Conservation (phyloP, 2,888 invertebrate species). For the Scaptodrosophila latifasciaeformis region DNA sequence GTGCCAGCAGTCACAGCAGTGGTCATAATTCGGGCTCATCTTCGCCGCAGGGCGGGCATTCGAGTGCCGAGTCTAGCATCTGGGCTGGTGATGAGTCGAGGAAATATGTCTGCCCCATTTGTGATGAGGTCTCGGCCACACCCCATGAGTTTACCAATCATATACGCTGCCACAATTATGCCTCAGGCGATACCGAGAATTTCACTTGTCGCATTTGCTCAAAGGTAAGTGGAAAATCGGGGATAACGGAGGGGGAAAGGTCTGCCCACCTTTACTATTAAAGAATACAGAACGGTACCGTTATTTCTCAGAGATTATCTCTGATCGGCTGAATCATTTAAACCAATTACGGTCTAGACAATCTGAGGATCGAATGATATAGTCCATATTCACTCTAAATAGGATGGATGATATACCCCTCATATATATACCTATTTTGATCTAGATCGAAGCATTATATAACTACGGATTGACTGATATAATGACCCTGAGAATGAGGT, state of each 20-base stretch:
- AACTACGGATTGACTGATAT: too few relatives aligned
- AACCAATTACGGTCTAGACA: too few relatives aligned
- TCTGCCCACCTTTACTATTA: too few relatives aligned
- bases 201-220: slow-evolving; percentile 75
- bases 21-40: slow-evolving; percentile 66
- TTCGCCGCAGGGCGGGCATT: slow-evolving; percentile 61
- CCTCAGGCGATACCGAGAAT: slow-evolving; percentile 75
- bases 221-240: slow-evolving; percentile 65
- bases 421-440: too few relatives aligned
- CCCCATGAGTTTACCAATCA: slow-evolving; percentile 83
- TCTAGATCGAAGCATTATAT: too few relatives aligned
- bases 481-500: too few relatives aligned
- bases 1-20: slow-evolving; percentile 45
- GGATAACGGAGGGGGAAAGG: not conserved
- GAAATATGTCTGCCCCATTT: slow-evolving; percentile 80
- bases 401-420: too few relatives aligned
- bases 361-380: too few relatives aligned
- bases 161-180: slow-evolving; percentile 81
- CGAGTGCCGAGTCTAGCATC: slow-evolving; percentile 59
- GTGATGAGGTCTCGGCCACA: slow-evolving; percentile 78
- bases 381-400: too few relatives aligned
- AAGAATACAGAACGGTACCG: too few relatives aligned
- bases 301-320: too few relatives aligned
- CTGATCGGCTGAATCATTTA: too few relatives aligned
- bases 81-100: slow-evolving; percentile 72